Evolutionary conservation across 2,797 vertebrate genomes (phyloP), one percentile per base, ranked within the genome.

Genomic region (Rhinophrynus dorsalis): DNA sequence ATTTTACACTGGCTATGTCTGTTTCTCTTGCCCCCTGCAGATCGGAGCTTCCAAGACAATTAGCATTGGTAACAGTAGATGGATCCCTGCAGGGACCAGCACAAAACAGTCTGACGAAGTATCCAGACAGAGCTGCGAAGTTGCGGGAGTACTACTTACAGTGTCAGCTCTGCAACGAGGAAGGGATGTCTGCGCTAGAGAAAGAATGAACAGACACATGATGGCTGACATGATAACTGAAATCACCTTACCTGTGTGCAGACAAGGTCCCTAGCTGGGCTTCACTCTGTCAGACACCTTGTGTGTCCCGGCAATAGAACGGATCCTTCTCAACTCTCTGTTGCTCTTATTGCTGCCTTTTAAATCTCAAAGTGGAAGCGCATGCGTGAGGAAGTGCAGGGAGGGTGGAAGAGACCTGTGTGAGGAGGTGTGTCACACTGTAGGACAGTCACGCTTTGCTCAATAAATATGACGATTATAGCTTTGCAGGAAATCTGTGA

Each of bases 361-460:
- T 52, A 68, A 60, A 68, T 23, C 42, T 30, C 17, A 4, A 11
- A 24, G 42, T 11, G 21, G 12, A 3, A 7, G 54, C 56, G 56
- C 67, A 42, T 72, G 68, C 30, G 33, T 44, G 29, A 32, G 37
- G 26, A n/a, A 5, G 5, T 10, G 20, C 32, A 23, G 60, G 60
- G 57, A 56, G 52, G 33, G 29, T 15, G 11, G n/a, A 3, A 10
- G 21, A 54, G 44, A 72, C 68, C 68, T 72, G 51, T 57, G 7
- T 18, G 21, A 40, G 52, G 68, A 64, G 60, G 60, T 50, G 60
- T 64, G 68, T 24, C 54, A 48, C 7, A 38, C 3, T 2, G 26
- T 2, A n/a, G 17, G 30, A 48, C 32, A 10, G 23, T 67, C 44
- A 65, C 23, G n/a, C n/a, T n/a, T n/a, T n/a, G n/a, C n/a, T n/a